Base-by-base conservation (phyloP, 2,113 vertebrate genomes). In the Isurus oxyrinchus region DNA sequence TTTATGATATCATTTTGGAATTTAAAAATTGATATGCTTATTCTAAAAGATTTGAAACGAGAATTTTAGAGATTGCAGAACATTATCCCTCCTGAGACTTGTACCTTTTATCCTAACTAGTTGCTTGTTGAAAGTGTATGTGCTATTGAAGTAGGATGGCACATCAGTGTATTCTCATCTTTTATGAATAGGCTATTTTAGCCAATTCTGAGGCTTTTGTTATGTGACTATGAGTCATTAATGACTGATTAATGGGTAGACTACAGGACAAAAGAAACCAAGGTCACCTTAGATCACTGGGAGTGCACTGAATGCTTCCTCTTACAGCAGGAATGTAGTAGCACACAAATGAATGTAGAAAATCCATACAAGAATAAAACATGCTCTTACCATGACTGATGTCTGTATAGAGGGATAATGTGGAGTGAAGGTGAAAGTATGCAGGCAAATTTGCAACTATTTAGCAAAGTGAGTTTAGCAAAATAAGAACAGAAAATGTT, bases 201-300 rank as follows among this genome's bases (percentile, higher is more conserved):
- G 67, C 94, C 72, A 95, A 95, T 72, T 72, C 66, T 72, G 67
- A 95, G 67, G 66, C 67, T 72, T 95, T 95, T 95, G 94, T 95
- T 72, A 72, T 72, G 66, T 59, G 66, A 59, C 67, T 23, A 40
- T 44, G 67, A 95, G 67, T 95, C 67, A 72, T 95, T 95, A 95
- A 95, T 95, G 94, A 95, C 67, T 95, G 94, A 95, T 95, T 95
- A 95, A 95, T 76, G 94, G 94, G 94, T 95, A 72, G 94, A 49
- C 94, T 35, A 59, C 67, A 95, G 66, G 94, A 95, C 94, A 95
- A 95, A 55, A 76, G 94, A 72, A 35, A 53, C 27, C 94, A 95
- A 95, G 94, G 94, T 95, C 94, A 95, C 94, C 94, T 95, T 95
- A 76, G 94, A 95, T 95, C 94, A 95, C 25, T 95, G 44, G 27